Base-by-base conservation (phyloP, 2,113 vertebrate genomes). In the Myotis davidii region DNA sequence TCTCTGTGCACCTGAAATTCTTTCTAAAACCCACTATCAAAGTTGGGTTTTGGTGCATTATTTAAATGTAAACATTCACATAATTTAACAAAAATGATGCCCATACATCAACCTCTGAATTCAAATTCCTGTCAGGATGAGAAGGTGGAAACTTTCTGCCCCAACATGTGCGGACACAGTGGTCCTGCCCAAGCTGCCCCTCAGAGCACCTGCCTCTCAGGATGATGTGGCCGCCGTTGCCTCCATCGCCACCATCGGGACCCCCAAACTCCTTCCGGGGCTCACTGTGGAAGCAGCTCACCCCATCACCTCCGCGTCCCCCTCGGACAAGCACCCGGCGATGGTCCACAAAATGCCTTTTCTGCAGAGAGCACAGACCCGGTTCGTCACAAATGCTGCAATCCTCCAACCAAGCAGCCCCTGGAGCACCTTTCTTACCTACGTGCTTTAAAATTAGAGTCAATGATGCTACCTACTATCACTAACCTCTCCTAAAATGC, bases 181-280 rank as follows among this genome's bases (percentile, higher is more conserved):
- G 0, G 1, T 9, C 10, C 0, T 4, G n/a, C 85, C 74, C 3
- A 6, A 6, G 52, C 6, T 0, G 13, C 20, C 73, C 85, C 16
- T 3, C 8, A 8, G 14, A 9, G 18, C 45, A 97, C 94, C 69
- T 98, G 99, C 99, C 99, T 98, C 98, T 99, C 85, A 99, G 98
- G 95, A 99, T 98, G 42, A 99, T 90, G 16, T 99, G 99, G 72
- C 99, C 99, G 0, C 99, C 99, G 45, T 98, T 97, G 13, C 99
- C 99, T 50, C 99, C 99, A 3, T 99, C 99, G 16, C 99, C 99
- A 23, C 99, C 99, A 29, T 99, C 99, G 0, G 99, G 99, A n/a
- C 99, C 99, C 1, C 99, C 99, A 96, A 99, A 99, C 88, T 99
- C 98, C 97, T 99, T 99, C 20, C 99, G 97, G 42, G 99, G 99